Evolutionary conservation across 64 coral and sea anemone genomes (phyloP).

Genomic region (Stichodactyla mertensii): DNA sequence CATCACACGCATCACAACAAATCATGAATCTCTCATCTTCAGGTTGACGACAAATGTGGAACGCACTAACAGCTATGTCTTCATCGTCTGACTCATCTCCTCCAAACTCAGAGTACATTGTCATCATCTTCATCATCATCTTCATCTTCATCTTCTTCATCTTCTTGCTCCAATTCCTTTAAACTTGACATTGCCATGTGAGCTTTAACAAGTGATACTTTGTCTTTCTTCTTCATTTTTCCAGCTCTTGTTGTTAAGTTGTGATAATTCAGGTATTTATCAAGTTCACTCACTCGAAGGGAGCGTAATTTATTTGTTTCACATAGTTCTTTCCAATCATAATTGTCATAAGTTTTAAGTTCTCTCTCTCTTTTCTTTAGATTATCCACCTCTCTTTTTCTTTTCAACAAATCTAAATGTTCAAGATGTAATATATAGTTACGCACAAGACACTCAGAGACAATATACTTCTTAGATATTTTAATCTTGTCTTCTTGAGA

Average conservation of each 20-base stretch:
- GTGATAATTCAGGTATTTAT: slow-evolving; percentile 47
- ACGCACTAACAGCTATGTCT: not conserved
- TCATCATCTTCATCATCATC: slow-evolving; percentile 21
- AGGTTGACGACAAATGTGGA: slow-evolving; percentile 16
- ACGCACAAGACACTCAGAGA: slow-evolving; percentile 5
- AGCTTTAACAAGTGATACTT: slow-evolving; percentile 23
- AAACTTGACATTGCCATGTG: slow-evolving; percentile 50
- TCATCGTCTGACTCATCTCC: slow-evolving; percentile 13
- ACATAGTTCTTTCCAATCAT: slow-evolving; percentile 29
- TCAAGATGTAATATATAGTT: slow-evolving; percentile 29
- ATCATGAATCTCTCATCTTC: slow-evolving; percentile 54
- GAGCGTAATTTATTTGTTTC: slow-evolving; percentile 11
- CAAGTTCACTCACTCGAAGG: slow-evolving; percentile 38
- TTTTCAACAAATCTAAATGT: slow-evolving; percentile 6
- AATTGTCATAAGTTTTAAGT: not conserved
- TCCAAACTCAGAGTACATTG: slow-evolving; percentile 9
- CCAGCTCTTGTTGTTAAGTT: not conserved
- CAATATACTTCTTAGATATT: slow-evolving; percentile 32
- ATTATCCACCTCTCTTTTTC: slow-evolving; percentile 2
- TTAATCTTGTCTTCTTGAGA: not conserved
- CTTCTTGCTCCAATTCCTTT: not conserved
- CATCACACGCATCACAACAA: slow-evolving; percentile 25
- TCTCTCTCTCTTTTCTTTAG: not conserved
- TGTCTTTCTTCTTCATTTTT: slow-evolving; percentile 61
- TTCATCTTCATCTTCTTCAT: not conserved